Evolutionary conservation across 2,113 vertebrate genomes (phyloP).

Genomic region (Catagonus wagneri): DNA sequence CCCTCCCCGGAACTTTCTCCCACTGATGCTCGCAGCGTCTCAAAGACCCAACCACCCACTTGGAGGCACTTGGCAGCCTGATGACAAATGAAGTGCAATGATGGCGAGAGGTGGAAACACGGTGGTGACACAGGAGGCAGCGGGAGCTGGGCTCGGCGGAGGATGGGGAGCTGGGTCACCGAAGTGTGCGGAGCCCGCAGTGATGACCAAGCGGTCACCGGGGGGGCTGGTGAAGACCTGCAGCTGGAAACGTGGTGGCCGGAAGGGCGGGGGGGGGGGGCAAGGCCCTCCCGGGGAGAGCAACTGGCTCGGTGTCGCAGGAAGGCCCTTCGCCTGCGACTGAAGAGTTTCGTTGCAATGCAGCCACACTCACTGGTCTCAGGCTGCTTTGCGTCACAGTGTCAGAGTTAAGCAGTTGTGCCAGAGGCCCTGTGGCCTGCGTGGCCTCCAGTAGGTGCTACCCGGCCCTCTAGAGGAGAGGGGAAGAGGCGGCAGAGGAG

Average conservation of each 20-base stretch:
- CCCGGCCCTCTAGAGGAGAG: neutral
- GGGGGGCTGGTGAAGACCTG: neutral
- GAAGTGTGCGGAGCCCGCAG: neutral
- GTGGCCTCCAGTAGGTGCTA: neutral
- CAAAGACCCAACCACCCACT: neutral
- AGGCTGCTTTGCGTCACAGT: accelerated
- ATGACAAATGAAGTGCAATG: neutral
- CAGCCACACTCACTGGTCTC: no score
- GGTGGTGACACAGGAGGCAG: neutral
- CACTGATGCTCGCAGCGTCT: neutral
- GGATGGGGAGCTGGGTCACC: neutral
- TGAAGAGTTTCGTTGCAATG: neutral
- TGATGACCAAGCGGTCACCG: neutral
- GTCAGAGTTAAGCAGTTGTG: neutral
- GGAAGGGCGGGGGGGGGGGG: neutral
- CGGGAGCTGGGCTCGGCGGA: neutral
- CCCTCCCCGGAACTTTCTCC: no score
- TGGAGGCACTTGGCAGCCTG: neutral
- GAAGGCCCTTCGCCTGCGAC: neutral
- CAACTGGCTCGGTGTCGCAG: accelerated
- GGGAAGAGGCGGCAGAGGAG: neutral
- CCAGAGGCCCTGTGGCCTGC: neutral
- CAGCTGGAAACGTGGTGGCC: neutral
- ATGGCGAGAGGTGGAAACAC: neutral
- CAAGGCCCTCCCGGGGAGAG: neutral